Percentiles rank a stretch among this genome's conserved stretches.
phyloP scores from a whole-genome alignment of 2,888 invertebrate species.

The Stenchaetothrips biformis region DNA sequence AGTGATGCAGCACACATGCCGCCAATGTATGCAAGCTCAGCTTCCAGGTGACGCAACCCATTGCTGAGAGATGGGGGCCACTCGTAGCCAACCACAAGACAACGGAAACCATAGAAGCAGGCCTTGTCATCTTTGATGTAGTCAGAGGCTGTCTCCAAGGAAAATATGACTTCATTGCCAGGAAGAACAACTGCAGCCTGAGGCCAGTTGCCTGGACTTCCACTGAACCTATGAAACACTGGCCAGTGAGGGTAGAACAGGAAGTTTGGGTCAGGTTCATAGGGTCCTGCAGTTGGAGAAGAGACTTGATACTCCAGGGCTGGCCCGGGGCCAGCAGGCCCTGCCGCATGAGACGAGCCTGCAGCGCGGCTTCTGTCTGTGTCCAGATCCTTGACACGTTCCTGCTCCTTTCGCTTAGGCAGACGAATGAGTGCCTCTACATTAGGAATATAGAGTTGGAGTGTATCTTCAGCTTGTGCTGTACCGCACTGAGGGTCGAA shows the following conservation, averaged over 20 bases:
- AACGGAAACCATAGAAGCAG: conserved; percentile 73
- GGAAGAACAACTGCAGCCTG: conserved; percentile 79
- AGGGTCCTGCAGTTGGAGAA: conserved; percentile 41
- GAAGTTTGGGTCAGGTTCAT: background rate
- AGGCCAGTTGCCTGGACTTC: conserved; percentile 70
- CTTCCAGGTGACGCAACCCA: conserved; percentile 72
- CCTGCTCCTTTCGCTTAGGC: conserved; percentile 26
- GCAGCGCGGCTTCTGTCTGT: background rate
- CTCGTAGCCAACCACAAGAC: conserved; percentile 75
- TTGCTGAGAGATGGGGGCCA: conserved; percentile 57
- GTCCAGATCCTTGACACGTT: conserved; percentile 8
- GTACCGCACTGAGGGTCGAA: conserved; percentile 91
- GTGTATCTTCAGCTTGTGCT: conserved; percentile 85
- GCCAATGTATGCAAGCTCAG: conserved; percentile 83
- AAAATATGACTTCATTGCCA: conserved; percentile 87
- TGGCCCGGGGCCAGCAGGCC: background rate
- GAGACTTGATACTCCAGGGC: conserved; percentile 34
- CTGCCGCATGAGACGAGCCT: background rate
- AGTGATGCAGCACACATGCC: conserved; percentile 88
- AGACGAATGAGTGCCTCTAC: conserved; percentile 29
- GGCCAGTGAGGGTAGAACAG: conserved; percentile 50
- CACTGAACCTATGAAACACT: conserved; percentile 60
- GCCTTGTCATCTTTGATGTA: conserved; percentile 86
- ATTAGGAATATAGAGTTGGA: conserved; percentile 63
- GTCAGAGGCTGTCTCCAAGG: conserved; percentile 91